Base-by-base conservation (phyloP, 2,113 vertebrate genomes). In the Percopsis transmontana region DNA sequence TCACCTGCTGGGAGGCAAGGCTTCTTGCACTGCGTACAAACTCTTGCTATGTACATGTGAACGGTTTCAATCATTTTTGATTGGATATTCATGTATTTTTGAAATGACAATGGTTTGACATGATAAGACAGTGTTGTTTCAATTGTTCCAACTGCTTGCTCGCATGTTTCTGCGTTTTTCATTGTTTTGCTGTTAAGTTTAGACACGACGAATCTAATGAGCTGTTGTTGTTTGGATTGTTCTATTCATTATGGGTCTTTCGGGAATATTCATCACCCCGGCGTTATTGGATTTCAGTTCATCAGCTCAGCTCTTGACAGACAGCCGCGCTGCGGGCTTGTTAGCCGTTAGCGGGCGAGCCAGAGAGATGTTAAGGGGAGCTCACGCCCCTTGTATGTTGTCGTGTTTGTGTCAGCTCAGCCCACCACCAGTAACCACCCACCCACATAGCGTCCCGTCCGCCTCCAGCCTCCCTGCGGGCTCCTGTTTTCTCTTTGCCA, bases 401-500 rank as follows among this genome's bases (percentile, higher is more conserved):
- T 89, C 82, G 61, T 88, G 81, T 88, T 88, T 86, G 75, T 86
- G 77, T 88, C 86, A 81, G 69, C 79, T 71, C 74, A 73, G 21
- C 81, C 80, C 71, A 61, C 80, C 79, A 33, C 70, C 68, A 40
- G 78, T 21, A 80, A 82, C 80, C 79, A 53, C 75, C 80, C 57
- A 74, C 69, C 75, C 48, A 59, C 62, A 75, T 71, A 66, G 61
- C 77, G 70, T 58, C 74, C 76, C 68, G 60, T 74, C 84, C 82
- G 72, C 70, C 76, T 60, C 68, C 76, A 56, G 51, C 75, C 74
- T 81, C 82, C 80, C 71, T 66, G 56, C 15, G 51, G 82, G 78
- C 82, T 82, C 79, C 88, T 84, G 86, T 91, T 90, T 91, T 91
- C 87, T 88, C 85, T 89, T 91, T 89, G 87, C 88, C 88, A 92